Percentiles rank a stretch among this genome's conserved stretches.
Conservation (phyloP, 2,797 vertebrate genomes). For the Aselliscus stoliczkanus region DNA sequence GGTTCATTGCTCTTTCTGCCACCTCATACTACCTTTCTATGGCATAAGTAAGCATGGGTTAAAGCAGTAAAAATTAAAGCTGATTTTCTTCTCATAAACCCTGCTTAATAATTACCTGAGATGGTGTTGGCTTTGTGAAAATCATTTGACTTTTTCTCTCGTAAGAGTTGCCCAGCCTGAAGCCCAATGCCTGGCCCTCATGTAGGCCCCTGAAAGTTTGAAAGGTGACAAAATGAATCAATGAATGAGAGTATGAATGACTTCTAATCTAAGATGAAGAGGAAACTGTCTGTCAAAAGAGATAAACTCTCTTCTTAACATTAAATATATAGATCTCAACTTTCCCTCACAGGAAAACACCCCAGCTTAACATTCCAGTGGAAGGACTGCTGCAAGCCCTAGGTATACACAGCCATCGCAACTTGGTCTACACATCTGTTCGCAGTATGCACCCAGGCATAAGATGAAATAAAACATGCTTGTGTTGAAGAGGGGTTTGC, state of each 20-base stretch:
- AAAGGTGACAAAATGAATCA: not conserved
- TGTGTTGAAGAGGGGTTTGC: conserved; percentile 53
- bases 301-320: not conserved
- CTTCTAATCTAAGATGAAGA: not conserved
- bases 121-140: not conserved
- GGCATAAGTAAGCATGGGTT: not conserved
- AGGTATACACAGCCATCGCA: not conserved
- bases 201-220: not conserved
- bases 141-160: not conserved
- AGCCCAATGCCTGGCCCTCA: not conserved
- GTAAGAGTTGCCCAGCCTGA: not conserved
- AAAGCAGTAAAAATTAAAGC: not conserved
- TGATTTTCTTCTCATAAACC: not conserved
- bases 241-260: not conserved
- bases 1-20: not conserved
- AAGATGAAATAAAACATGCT: conserved; percentile 49
- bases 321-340: not conserved
- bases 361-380: too few relatives aligned
- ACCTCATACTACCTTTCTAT: not conserved
- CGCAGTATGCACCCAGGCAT: not conserved
- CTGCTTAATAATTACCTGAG: not conserved
- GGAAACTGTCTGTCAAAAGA: not conserved
- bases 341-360: not conserved
- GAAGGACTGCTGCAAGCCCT: not conserved
- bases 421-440: not conserved